Evolutionary conservation across 2,797 vertebrate species (phyloP), one percentile per base, ranked within the genome.

Genomic region (Artibeus lituratus): DNA sequence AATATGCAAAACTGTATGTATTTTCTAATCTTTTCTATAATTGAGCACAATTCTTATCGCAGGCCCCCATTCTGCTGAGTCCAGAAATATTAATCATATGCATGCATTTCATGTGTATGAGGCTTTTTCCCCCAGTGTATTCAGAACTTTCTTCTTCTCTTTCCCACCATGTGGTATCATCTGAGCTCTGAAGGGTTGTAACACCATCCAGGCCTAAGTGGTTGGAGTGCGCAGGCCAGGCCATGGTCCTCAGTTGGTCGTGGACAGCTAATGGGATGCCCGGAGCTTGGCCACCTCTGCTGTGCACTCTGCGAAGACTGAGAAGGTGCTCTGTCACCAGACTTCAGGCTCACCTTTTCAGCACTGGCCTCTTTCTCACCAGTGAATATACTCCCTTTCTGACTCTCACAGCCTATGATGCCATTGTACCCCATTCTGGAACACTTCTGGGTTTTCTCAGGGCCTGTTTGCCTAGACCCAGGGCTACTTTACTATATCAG

Each of bases 1-100:
- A 37, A 26, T 32, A 18, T 70, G 73, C 9, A 74, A 84, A 74
- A 70, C 49, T 2, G 49, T 22, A 26, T 18, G 53, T 53, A 24
- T 80, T 91, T 72, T 73, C 18, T 24, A 84, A 29, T 49, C 0
- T 76, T 86, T 77, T 59, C 67, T 59, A 65, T 70, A 62, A 67
- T 44, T 81, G 57, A 77, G 55, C 29, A 84, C 69, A 57, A 89
- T 70, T 95, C 65, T 35, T 59, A 67, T 59, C 16, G 70, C 57
- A 70, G 91, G 53, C 15, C 5, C 26, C 14, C 53, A 47, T 74
- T 74, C 59, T 94, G 35, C 21, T 57, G 51, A 87, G 65, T 65
- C 16, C n/a, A 77, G 85, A 77, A 83, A 91, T 85, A 49, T 14
- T 29, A 81, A 85, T 44, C 57, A 39, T 11, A 16, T 29, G 35